Evolutionary conservation across 1,140 invertebrate species (phyloP).

Genomic region (Anoplolepis gracilipes): DNA sequence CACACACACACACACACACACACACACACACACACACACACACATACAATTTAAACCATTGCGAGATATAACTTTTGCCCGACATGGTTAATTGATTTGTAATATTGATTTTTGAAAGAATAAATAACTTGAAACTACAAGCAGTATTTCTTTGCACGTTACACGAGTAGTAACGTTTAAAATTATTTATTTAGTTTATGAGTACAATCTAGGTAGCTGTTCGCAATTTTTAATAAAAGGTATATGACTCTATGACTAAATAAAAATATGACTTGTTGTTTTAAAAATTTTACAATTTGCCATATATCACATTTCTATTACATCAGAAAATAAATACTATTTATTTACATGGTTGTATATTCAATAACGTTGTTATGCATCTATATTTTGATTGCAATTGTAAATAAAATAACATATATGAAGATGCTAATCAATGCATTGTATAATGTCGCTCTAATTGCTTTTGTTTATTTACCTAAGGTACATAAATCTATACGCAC

Average conservation of each 20-base stretch:
- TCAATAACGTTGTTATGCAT: slow-evolving; percentile 45
- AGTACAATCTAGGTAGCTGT: neutral
- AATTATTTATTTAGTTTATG: slow-evolving; percentile 21
- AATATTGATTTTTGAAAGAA: neutral
- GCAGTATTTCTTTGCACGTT: neutral
- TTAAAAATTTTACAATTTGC: slow-evolving; percentile 36
- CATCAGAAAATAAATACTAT: slow-evolving; percentile 55
- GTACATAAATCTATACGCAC: slow-evolving; percentile 59
- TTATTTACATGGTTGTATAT: slow-evolving; percentile 53
- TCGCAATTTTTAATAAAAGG: slow-evolving; percentile 32
- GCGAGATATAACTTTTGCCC: neutral
- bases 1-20: no score
- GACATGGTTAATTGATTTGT: neutral
- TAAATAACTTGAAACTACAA: neutral
- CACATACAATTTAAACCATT: neutral
- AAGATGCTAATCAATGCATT: slow-evolving; percentile 4
- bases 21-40: no score
- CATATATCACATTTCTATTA: slow-evolving; percentile 22
- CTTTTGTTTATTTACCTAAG: slow-evolving; percentile 17
- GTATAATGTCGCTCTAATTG: slow-evolving; percentile 42
- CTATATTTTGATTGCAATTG: slow-evolving; percentile 37
- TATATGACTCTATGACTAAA: slow-evolving; percentile 41
- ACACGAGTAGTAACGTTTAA: neutral
- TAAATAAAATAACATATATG: slow-evolving; percentile 51
- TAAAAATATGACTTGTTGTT: slow-evolving; percentile 61